Evolutionary conservation across 2,797 vertebrate species (phyloP).

Genomic region (Tenualosa thibaudeaui): DNA sequence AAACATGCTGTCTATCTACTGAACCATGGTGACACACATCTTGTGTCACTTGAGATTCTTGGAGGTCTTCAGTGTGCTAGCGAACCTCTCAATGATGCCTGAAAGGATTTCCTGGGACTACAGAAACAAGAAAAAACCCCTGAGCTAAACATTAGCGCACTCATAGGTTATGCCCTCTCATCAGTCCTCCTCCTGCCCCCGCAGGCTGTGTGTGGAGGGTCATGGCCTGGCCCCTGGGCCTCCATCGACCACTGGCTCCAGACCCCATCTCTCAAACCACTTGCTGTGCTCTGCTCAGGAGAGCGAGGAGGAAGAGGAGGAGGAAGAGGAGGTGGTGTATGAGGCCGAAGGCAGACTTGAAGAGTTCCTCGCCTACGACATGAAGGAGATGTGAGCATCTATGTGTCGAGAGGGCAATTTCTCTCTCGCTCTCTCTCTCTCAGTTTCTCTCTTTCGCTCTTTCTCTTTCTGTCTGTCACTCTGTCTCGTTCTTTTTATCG

Average conservation of each 20-base stretch:
- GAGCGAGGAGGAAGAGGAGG: constrained; percentile 70
- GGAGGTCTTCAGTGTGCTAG: too few species aligned
- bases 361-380: constrained; percentile 84
- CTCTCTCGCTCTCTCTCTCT: too few species aligned
- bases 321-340: constrained; percentile 84
- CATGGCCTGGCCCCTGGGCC: constrained; percentile 64
- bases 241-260: constrained; percentile 49
- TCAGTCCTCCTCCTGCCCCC: not conserved
- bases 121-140: not conserved
- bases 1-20: too few species aligned
- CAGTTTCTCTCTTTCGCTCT: too few species aligned
- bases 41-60: too few species aligned
- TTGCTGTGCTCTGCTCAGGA: constrained; percentile 64
- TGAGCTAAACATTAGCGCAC: not conserved
- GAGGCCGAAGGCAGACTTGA: constrained; percentile 79
- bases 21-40: too few species aligned
- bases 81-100: not conserved
- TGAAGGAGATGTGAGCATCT: constrained; percentile 72
- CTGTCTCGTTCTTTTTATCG: too few species aligned
- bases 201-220: constrained; percentile 77
- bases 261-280: constrained; percentile 38
- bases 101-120: not conserved
- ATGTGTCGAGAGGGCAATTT: too few species aligned
- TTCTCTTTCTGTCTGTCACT: too few species aligned
- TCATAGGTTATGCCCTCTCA: not conserved